phyloP scores from a whole-genome alignment of 2,888 invertebrate genomes.

The Graphium colonna region DNA sequence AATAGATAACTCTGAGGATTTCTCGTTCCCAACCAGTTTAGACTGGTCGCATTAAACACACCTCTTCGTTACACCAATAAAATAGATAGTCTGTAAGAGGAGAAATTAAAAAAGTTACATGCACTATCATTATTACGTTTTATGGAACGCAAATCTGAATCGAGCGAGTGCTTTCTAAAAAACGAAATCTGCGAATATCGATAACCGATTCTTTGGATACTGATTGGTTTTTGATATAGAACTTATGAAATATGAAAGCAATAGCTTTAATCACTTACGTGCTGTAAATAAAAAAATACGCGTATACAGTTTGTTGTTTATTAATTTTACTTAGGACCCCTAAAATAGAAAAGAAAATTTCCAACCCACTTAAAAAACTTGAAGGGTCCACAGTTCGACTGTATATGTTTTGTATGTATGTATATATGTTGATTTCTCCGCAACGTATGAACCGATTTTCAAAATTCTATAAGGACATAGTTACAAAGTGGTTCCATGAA shows the following conservation, averaged over 20 bases:
- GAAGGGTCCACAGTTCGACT: too few relatives aligned
- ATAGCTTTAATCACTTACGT: too few relatives aligned
- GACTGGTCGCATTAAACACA: constrained; percentile 10
- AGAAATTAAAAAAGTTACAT: constrained; percentile 1
- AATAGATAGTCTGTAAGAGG: not conserved
- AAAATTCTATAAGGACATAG: too few relatives aligned
- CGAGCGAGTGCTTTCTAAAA: not conserved
- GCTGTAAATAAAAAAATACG: too few relatives aligned
- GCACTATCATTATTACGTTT: not conserved
- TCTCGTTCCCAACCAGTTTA: constrained; percentile 32
- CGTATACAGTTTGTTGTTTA: too few relatives aligned
- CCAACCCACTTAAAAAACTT: too few relatives aligned
- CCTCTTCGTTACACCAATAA: not conserved
- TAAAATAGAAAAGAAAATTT: too few relatives aligned
- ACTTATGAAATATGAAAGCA: not conserved
- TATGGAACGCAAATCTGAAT: not conserved
- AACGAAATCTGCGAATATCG: not conserved
- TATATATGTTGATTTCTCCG: too few relatives aligned
- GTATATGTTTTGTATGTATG: too few relatives aligned
- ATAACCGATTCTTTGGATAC: not conserved
- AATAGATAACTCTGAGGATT: constrained; percentile 5
- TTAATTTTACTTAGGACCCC: too few relatives aligned
- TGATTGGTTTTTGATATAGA: not conserved
- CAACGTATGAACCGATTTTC: too few relatives aligned
- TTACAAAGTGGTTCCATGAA: too few relatives aligned